Conservation (phyloP, 2,113 vertebrate genomes). For the Menidia beryllina region DNA sequence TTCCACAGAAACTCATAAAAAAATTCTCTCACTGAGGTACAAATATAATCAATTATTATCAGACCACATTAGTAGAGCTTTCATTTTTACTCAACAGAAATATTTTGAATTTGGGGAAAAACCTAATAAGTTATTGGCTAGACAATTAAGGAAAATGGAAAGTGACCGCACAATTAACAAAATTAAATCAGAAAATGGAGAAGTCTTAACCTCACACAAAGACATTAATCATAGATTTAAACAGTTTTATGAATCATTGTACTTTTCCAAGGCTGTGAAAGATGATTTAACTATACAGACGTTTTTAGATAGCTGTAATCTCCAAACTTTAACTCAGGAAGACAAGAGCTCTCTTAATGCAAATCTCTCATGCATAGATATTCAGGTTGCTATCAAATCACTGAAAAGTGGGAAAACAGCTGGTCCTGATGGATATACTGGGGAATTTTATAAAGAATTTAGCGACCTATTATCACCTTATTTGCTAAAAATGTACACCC, state of each 20-base stretch:
- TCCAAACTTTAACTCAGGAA: not conserved
- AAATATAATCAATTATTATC: not conserved
- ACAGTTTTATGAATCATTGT: slow-evolving; percentile 3
- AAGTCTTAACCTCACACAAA: not conserved
- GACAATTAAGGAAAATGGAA: not conserved
- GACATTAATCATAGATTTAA: slow-evolving; percentile 1
- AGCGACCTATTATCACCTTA: not conserved
- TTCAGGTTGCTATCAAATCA: not conserved
- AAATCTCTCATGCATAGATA: not conserved
- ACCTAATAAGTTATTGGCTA: not conserved
- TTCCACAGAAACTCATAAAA: not conserved
- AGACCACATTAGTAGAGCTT: not conserved
- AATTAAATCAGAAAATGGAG: not conserved
- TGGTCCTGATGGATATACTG: not conserved
- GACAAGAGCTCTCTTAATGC: not conserved
- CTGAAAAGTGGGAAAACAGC: not conserved
- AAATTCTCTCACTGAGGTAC: not conserved
- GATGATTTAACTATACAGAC: not conserved
- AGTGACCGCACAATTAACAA: not conserved
- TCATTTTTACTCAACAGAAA: not conserved
- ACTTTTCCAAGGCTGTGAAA: not conserved
- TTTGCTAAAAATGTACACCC: not conserved
- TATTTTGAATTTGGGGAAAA: slow-evolving; percentile 9
- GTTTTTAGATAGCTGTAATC: not conserved
- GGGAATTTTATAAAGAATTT: not conserved